phyloP scores from a whole-genome alignment of 1,140 invertebrate genomes.

The Hypothenemus hampei region DNA sequence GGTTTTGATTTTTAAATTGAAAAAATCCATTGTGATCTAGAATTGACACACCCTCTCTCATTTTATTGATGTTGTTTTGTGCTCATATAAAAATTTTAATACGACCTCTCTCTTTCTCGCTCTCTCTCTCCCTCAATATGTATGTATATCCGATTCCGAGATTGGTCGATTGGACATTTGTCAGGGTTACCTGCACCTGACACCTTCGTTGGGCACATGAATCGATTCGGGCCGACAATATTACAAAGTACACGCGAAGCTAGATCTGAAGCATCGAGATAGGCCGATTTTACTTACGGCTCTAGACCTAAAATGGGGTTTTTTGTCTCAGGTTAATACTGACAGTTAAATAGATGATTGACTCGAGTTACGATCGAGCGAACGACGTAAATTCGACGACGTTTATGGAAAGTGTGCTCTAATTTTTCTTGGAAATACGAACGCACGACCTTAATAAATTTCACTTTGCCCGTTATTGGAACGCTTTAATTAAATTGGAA shows the following conservation, averaged over 20 bases:
- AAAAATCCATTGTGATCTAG: slow-evolving; percentile 31
- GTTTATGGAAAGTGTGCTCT: slow-evolving; percentile 6
- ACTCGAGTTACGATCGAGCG: slow-evolving; percentile 11
- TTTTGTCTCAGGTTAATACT: neutral
- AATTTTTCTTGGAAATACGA: no score
- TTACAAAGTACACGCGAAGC: slow-evolving; percentile 23
- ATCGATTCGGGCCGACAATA: slow-evolving; percentile 24
- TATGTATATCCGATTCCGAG: slow-evolving; percentile 19
- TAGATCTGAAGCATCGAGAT: slow-evolving; percentile 24
- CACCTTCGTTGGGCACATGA: slow-evolving; percentile 24
- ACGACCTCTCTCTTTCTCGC: no score
- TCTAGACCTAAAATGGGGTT: slow-evolving; percentile 18
- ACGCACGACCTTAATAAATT: no score
- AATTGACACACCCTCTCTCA: slow-evolving; percentile 22
- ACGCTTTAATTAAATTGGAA: no score
- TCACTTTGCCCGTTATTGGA: no score
- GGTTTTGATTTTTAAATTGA: slow-evolving; percentile 35
- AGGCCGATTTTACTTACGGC: slow-evolving; percentile 16
- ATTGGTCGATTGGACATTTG: slow-evolving; percentile 20
- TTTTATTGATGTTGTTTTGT: no score
- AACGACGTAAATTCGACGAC: neutral
- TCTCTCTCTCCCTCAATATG: no score
- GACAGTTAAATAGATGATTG: slow-evolving; percentile 21
- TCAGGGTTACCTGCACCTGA: slow-evolving; percentile 24
- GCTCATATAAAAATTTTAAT: no score